Evolutionary conservation across 2,113 vertebrate genomes (phyloP), one percentile per base, ranked within the genome.

Genomic region (Cinclus cinclus): DNA sequence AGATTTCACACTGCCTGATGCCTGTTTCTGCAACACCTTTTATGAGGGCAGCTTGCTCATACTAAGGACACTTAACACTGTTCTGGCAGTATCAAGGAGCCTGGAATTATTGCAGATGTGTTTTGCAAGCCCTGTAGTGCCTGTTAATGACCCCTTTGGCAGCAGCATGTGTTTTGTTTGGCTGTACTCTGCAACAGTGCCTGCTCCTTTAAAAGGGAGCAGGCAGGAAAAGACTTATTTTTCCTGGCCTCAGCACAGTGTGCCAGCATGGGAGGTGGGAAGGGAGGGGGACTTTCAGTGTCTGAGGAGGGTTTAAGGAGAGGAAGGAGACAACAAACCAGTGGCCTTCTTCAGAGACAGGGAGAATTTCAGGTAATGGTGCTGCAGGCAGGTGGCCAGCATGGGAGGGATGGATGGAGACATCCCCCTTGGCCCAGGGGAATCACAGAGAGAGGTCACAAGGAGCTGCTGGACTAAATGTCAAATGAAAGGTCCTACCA

Each of bases 111-210:
- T 82, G 75, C 85, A 82, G 74, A 63, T 33, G 25, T 46, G 9
- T 90, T 95, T 92, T 88, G 82, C 75, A 85, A 63, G 21, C 27
- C 58, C 65, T 70, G 83, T 20, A 42, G 67, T 10, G 79, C 46
- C 71, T 67, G 60, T 55, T 90, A 79, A 85, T 71, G 52, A 90
- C 47, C 53, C 30, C 62, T 82, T 13, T 82, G 94, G 78, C 62
- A 86, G 75, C 60, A 85, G 52, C 58, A 55, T 2, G 1, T 70
- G 52, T 67, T 94, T 82, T 80, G 37, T 63, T 85, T 87, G 90
- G 85, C 88, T 65, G 37, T 24, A 7, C 37, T 17, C 25, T 13
- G 69, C 47, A 58, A 13, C 39, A 41, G 33, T 28, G 52, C 28
- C 23, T 53, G 28, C n/a, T 87, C 78, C 55, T 77, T 77, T 37